A percentile compares a stretch with the other conserved stretches of the same genome.
Evolutionary conservation across 2,888 invertebrate species (phyloP).

Genomic region (Thecocarcelia acutangulata): DNA sequence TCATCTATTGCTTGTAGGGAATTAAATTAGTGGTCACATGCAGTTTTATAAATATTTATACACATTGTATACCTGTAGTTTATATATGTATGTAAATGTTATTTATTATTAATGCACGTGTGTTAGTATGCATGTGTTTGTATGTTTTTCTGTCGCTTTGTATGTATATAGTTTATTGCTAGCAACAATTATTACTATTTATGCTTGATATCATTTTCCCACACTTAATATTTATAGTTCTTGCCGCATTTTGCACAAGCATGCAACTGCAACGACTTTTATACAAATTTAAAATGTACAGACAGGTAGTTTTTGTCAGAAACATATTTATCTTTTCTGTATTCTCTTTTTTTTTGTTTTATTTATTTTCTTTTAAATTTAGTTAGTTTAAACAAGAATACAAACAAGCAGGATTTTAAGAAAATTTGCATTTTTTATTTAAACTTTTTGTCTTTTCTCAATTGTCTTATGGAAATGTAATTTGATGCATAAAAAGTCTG

Average conservation of each 20-base stretch:
- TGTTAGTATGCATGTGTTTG: slow-evolving; percentile 5
- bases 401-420: neutral
- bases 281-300: neutral
- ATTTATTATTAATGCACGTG: neutral
- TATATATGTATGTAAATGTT: too few relatives aligned
- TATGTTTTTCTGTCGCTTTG: neutral
- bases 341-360: slow-evolving; percentile 5
- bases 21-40: too few relatives aligned
- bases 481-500: neutral
- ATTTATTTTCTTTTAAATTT: too few relatives aligned
- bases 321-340: neutral
- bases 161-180: neutral
- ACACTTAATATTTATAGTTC: slow-evolving; percentile 49
- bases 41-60: too few relatives aligned
- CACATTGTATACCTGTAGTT: too few relatives aligned
- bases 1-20: too few relatives aligned
- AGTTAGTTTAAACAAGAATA: neutral
- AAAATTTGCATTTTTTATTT: slow-evolving; percentile 25
- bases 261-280: slow-evolving; percentile 34
- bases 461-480: neutral
- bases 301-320: slow-evolving; percentile 12
- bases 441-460: neutral
- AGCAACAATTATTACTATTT: slow-evolving; percentile 51
- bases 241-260: slow-evolving; percentile 39
- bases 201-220: slow-evolving; percentile 63